Percentiles rank a stretch among this genome's conserved stretches.
Evolutionary conservation across 2,888 invertebrate genomes (phyloP).

Genomic region (Physocephala rufipes): DNA sequence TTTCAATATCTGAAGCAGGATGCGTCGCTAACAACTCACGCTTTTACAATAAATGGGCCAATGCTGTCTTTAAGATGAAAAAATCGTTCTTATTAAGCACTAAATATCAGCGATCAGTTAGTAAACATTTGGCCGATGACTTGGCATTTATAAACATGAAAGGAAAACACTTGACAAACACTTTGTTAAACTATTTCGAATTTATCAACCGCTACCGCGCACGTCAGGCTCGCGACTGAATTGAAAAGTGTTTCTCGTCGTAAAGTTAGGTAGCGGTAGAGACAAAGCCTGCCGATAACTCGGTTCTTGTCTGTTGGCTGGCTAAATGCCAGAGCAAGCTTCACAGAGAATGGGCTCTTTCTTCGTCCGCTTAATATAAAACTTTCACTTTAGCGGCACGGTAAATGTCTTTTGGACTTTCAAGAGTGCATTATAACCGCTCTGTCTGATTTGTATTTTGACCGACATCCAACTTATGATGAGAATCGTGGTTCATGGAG

Average conservation of each 20-base stretch:
- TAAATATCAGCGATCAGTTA: no score
- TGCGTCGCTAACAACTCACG: no score
- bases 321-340: not conserved
- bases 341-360: conserved; percentile 34
- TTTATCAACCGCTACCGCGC: conserved; percentile 22
- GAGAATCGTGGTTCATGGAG: no score
- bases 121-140: no score
- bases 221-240: conserved; percentile 26
- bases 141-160: not conserved
- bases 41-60: no score
- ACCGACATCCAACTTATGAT: no score
- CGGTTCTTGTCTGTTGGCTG: conserved; percentile 10
- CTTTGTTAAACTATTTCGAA: not conserved
- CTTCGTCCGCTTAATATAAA: conserved; percentile 40
- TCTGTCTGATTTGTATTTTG: conserved; percentile 7
- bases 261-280: conserved; percentile 11
- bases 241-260: conserved; percentile 6
- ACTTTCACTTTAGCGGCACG: conserved; percentile 61
- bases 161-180: no score
- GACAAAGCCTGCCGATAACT: not conserved
- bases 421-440: not conserved
- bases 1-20: not conserved
- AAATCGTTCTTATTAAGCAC: no score
- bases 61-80: no score
- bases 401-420: not conserved